Evolutionary conservation across 2,113 vertebrate species (phyloP), one percentile per base, ranked within the genome.

Genomic region (Sander vitreus): DNA sequence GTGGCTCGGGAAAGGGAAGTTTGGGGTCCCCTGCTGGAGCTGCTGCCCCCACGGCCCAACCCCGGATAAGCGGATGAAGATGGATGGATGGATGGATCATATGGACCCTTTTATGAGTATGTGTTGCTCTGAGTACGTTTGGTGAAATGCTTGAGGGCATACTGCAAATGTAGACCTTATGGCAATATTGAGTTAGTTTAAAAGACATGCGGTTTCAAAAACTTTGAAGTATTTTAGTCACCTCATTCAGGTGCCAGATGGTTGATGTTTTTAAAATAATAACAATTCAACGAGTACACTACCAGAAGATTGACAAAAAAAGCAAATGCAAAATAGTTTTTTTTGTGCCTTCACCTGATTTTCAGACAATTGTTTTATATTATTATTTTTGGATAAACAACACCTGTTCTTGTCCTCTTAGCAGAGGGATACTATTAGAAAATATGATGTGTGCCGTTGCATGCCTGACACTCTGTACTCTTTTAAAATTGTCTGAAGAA

Each of bases 351-450:
- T 77, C 50, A 33, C 23, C 39, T 53, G 33, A 73, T 59, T 55
- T 79, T 57, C 30, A 60, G 14, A 62, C 13, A 78, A 39, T 59
- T 67, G 21, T 72, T 73, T 1, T 47, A n/a, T 43, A 43, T 76
- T 65, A 66, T 54, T 60, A 65, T 70, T 72, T 2, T 18, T 68
- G 19, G 10, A 76, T 80, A 86, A 89, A 90, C 76, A 86, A 47
- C 85, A 83, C 66, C 70, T 84, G 78, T 79, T 76, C 45, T 18
- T 5, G 23, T 73, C 9, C 62, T 79, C 14, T 1, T 12, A 70
- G 63, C 45, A 67, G 15, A 62, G 1, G 64, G 3, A 72, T 71
- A 57, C 50, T 27, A 75, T 71, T 30, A 63, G 36, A 64, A 62
- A 57, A 6, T 57, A 65, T 55, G 62, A 6, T 2, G 50, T 3